Evolutionary conservation across 1,140 invertebrate genomes (phyloP), one percentile per base, ranked within the genome.

Genomic region (Drosophila tropicalis): DNA sequence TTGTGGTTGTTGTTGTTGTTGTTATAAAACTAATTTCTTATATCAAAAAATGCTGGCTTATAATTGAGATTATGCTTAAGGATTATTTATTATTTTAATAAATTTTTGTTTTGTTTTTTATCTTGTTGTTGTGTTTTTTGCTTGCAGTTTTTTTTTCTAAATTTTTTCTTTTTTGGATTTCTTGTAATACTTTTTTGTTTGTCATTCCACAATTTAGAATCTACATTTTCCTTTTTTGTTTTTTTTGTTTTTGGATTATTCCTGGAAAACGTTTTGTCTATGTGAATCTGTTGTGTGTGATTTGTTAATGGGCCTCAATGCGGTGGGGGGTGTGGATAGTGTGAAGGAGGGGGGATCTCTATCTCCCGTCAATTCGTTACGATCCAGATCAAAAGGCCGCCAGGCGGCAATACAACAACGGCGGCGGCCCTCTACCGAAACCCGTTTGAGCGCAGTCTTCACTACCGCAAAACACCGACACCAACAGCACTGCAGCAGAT

Each of bases 181-280:
- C 51, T 55, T 71, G 69, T 87, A 87, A 87, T 87, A 87, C 84
- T 87, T 87, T 87, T 87, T 84, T 71, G 83, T 80, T 76, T 83
- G 89, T 84, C 84, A 72, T 84, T 77, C 72, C 76, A 51, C 44
- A 19, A 10, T 76, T 76, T 58, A 69, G n/a, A 70, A 57, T 17
- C 32, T 57, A 57, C 32, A 34, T 70, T 81, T 67, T 32, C 64
- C 79, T 62, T 62, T 67, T 58, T 58, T 67, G 70, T 85, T 72
- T 66, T 57, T 47, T 6, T 66, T 54, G 61, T 56, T 54, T 56
- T 22, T 34, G 29, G 29, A 25, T 40, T 66, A 15, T 62, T 61
- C 58, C 58, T 40, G 58, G 58, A 51, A 61, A 61, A 61, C 39
- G 58, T 61, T 61, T 61, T 40, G 58, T 61, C n/a, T 58, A 51